Percentiles rank a stretch among this genome's conserved stretches.
Conservation (phyloP, 2,797 vertebrate species). For the Trachurus trachurus region DNA sequence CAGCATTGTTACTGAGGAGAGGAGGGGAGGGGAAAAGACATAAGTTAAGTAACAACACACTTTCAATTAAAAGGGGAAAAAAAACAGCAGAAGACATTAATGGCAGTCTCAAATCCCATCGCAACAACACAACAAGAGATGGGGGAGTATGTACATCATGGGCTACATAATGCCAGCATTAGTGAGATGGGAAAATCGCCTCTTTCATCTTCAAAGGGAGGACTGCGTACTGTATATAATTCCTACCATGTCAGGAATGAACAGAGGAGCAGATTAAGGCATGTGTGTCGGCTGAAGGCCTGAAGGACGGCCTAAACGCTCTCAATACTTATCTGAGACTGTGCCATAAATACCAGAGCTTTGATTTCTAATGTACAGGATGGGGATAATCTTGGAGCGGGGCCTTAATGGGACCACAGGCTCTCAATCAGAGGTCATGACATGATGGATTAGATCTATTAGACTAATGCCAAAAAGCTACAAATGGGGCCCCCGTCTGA, state of each 20-base stretch:
- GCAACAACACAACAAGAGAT: slow-evolving; percentile 48
- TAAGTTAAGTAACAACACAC: slow-evolving; percentile 69
- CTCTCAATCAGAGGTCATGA: slow-evolving; percentile 79
- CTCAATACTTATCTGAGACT: slow-evolving; percentile 67
- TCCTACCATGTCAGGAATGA: slow-evolving; percentile 67
- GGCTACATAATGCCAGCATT: slow-evolving; percentile 59
- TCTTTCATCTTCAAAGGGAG: slow-evolving; percentile 78
- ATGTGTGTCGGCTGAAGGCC: slow-evolving; percentile 36
- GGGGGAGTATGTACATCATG: slow-evolving; percentile 35
- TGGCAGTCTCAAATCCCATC: slow-evolving; percentile 44
- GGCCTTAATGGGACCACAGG: slow-evolving; percentile 71
- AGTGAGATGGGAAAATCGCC: slow-evolving; percentile 54
- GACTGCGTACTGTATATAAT: slow-evolving; percentile 56
- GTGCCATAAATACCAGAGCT: slow-evolving; percentile 68
- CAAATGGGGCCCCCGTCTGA: slow-evolving; percentile 67
- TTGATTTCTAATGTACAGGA: slow-evolving; percentile 79
- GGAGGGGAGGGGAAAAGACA: slow-evolving; percentile 55
- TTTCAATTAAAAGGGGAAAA: slow-evolving; percentile 51
- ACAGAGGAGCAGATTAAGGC: slow-evolving; percentile 55
- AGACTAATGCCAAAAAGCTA: slow-evolving; percentile 76
- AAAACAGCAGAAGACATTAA: slow-evolving; percentile 63
- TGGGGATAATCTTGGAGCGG: slow-evolving; percentile 72
- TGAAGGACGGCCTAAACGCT: slow-evolving; percentile 36
- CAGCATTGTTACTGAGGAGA: slow-evolving; percentile 56
- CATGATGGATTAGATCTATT: slow-evolving; percentile 81